These are phyloP conservation scores for Cheumatopsyche charites DNA, from an alignment of 1,140 invertebrate species.

Conservation along the genomic window DNA sequence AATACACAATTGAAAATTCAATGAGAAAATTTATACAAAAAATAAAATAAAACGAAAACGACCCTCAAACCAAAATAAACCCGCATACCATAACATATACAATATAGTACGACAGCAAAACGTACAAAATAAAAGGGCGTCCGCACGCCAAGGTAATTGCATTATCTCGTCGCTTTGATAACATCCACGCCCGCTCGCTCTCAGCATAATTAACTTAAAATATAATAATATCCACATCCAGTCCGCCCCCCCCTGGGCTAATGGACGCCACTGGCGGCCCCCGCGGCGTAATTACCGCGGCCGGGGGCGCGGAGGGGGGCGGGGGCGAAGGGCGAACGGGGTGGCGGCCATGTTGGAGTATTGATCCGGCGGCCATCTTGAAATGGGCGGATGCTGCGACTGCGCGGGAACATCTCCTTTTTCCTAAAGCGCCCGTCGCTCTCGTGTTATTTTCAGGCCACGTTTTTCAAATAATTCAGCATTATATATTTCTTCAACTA, in stretches of 20 bases:
- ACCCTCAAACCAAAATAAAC: too few relatives aligned
- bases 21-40: too few relatives aligned
- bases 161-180: background rate
- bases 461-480: too few relatives aligned
- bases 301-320: background rate
- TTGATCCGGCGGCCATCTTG: constrained; percentile 39
- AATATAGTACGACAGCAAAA: too few relatives aligned
- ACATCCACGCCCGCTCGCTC: background rate
- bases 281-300: constrained; percentile 12
- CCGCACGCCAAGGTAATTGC: background rate
- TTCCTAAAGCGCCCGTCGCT: too few relatives aligned
- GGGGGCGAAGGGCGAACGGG: background rate
- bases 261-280: constrained; percentile 18
- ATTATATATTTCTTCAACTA: too few relatives aligned
- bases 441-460: too few relatives aligned
- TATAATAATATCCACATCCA: background rate
- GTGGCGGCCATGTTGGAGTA: constrained; percentile 18
- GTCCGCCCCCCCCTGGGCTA: too few relatives aligned
- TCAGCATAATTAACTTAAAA: constrained; percentile 9
- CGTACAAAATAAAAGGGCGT: too few relatives aligned
- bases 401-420: constrained; percentile 21
- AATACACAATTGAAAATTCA: too few relatives aligned
- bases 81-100: too few relatives aligned
- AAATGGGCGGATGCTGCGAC: constrained; percentile 31
- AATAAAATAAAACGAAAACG: too few relatives aligned